Evolutionary conservation across 2,113 vertebrate species (phyloP).

Genomic region (Ranitomeya imitator): DNA sequence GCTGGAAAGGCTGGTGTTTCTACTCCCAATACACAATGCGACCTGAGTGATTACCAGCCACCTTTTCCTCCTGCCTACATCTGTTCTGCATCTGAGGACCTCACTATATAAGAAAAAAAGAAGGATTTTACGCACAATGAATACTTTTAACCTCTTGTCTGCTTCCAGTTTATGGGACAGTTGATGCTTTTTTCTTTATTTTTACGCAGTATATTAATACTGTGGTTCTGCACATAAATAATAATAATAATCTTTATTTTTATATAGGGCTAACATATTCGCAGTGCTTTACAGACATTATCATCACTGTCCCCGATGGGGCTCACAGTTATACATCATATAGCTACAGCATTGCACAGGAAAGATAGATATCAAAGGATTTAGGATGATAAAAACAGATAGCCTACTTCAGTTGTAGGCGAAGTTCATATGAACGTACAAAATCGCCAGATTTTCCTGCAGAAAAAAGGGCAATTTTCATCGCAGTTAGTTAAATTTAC

Average conservation of each 20-base stretch:
- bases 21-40: conserved; percentile 71
- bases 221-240: conserved; percentile 71
- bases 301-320: too few species aligned
- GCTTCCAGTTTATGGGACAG: conserved; percentile 71
- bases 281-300: too few species aligned
- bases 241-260: too few species aligned
- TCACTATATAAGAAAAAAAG: conserved; percentile 71
- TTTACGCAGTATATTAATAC: conserved; percentile 64
- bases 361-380: conserved; percentile 5
- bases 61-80: conserved; percentile 77
- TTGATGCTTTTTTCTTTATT: conserved; percentile 63
- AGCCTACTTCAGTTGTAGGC: too few species aligned
- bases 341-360: background rate
- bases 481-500: too few species aligned
- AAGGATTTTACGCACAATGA: conserved; percentile 74
- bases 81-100: conserved; percentile 82
- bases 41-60: conserved; percentile 73
- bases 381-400: conserved; percentile 3
- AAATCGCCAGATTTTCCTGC: too few species aligned
- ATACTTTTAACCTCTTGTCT: conserved; percentile 83
- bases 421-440: too few species aligned
- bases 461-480: too few species aligned
- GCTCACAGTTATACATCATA: background rate
- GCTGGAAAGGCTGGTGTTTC: conserved; percentile 71
- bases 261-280: too few species aligned